A percentile compares a stretch with the other conserved stretches of the same genome.
Evolutionary conservation across 2,888 invertebrate genomes (phyloP).

Genomic region (Scrobipalpa costella): DNA sequence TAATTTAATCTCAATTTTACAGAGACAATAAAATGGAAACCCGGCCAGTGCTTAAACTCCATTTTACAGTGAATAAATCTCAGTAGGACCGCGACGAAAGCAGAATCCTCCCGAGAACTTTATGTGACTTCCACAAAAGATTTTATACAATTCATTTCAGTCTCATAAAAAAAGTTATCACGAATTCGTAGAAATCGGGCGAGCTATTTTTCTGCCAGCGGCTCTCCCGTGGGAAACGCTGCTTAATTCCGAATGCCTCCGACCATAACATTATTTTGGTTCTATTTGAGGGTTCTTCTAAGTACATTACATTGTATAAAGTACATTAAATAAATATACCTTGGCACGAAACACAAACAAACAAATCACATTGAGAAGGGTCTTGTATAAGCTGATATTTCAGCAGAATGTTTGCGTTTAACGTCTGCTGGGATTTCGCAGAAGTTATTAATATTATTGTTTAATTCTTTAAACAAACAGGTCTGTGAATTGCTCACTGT

Average conservation of each 20-base stretch:
- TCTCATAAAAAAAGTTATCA: slow-evolving; percentile 76
- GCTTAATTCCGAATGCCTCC: slow-evolving; percentile 54
- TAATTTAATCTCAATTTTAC: slow-evolving; percentile 24
- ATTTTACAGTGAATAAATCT: slow-evolving; percentile 66
- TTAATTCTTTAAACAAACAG: slow-evolving; percentile 3
- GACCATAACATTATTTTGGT: slow-evolving; percentile 48
- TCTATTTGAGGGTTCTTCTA: slow-evolving; percentile 28
- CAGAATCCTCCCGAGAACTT: slow-evolving; percentile 66
- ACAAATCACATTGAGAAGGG: slow-evolving; percentile 13
- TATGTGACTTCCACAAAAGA: slow-evolving; percentile 72
- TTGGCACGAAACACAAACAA: slow-evolving; percentile 10
- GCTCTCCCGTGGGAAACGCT: slow-evolving; percentile 65
- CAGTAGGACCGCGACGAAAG: slow-evolving; percentile 62
- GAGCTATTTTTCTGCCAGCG: slow-evolving; percentile 71
- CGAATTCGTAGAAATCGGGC: slow-evolving; percentile 71
- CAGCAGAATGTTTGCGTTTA: not conserved
- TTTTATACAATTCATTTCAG: slow-evolving; percentile 76
- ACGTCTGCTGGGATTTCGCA: not conserved
- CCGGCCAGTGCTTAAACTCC: slow-evolving; percentile 47
- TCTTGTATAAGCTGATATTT: slow-evolving; percentile 3
- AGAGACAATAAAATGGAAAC: slow-evolving; percentile 43
- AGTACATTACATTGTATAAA: slow-evolving; percentile 7
- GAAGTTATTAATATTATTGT: slow-evolving; percentile 1
- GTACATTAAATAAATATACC: slow-evolving; percentile 18
- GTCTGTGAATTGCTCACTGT: not conserved